Base-by-base conservation (phyloP, 2,113 vertebrate genomes). In the Dicrurus megarhynchus region DNA sequence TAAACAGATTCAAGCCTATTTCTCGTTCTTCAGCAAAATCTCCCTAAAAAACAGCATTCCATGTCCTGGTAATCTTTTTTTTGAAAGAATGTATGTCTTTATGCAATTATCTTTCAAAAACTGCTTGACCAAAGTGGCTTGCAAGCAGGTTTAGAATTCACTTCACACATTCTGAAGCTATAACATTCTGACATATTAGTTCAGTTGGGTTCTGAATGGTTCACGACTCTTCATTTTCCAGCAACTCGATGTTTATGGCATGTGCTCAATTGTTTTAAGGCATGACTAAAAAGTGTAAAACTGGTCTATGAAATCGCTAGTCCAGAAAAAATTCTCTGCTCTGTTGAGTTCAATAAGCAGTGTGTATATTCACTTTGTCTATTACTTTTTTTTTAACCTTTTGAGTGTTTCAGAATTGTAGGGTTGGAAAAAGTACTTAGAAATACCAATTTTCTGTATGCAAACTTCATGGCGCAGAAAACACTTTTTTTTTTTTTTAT, bases 181-280 rank as follows among this genome's bases (percentile, higher is more conserved):
- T 83, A 93, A 67, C 86, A 59, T 96, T 95, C 78, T 70, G 56
- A 95, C 96, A 94, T 87, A 97, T 96, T 97, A 95, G 92, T 97
- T 96, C 96, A 84, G 82, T 89, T 95, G 88, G 60, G 73, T 77
- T 95, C 64, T 94, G 95, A 96, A 96, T 95, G 94, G 92, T 95
- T 98, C 97, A 97, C 37, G 42, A 93, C 83, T 82, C 94, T 97
- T 96, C 94, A 97, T 96, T 97, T 97, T 95, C 91, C 89, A 95
- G 85, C 12, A 5, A 92, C 95, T 97, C 69, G 2, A 94, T 97
- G 95, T 97, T 97, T 97, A 98, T 71, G 59, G 95, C 91, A 69
- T 82, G 95, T 97, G 93, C 95, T 98, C 97, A 97, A 93, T 98
- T 97, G 97, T 97, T 98, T 98, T 96, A 97, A 97, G 95, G 90